Evolutionary conservation across 1,140 invertebrate genomes (phyloP), one percentile per base, ranked within the genome.

Genomic region (Cotesia glomerata): DNA sequence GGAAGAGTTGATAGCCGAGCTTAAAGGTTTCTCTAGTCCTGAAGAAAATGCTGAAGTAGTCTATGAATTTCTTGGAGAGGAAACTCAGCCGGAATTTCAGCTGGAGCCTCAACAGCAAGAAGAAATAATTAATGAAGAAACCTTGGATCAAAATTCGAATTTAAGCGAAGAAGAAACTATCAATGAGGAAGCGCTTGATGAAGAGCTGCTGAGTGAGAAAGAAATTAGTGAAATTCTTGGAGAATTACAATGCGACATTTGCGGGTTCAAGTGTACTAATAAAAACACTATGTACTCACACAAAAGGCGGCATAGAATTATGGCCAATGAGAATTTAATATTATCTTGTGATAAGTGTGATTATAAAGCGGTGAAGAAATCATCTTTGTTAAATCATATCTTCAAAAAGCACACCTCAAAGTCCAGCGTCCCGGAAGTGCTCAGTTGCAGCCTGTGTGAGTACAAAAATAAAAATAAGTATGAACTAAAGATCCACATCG

Each of bases 211-310:
- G 5, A 1, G 11, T 7, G 39, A 45, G 11, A 45, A 45, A 45
- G 39, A 45, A 45, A 9, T 45, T 45, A 7, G 2, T 2, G 39
- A 45, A 45, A 9, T 11, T 9, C 3, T n/a, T 62, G 52, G 16
- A 11, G 8, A 56, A 13, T n/a, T 61, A 0, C n/a, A 85, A 51
- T 88, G 87, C 68, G 83, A 87, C 62, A 82, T 85, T 5, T 88
- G 89, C 65, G 88, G 88, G 54, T 90, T 89, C 72, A 86, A 87
- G 0, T 90, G 89, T 56, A 78, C 86, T 1, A 87, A 88, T 18
- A 82, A 87, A 58, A 89, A 88, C 59, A 89, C 88, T 0, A 64
- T 90, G 5, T 80, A 88, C 16, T 88, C 88, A 14, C 90, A 90
- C 72, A 88, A 89, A 78, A 75, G 88, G 73, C 76, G 87, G 74